These are phyloP conservation scores for Pteria penguin DNA, from an alignment of 2,888 invertebrate genomes.

Conservation along the genomic window DNA sequence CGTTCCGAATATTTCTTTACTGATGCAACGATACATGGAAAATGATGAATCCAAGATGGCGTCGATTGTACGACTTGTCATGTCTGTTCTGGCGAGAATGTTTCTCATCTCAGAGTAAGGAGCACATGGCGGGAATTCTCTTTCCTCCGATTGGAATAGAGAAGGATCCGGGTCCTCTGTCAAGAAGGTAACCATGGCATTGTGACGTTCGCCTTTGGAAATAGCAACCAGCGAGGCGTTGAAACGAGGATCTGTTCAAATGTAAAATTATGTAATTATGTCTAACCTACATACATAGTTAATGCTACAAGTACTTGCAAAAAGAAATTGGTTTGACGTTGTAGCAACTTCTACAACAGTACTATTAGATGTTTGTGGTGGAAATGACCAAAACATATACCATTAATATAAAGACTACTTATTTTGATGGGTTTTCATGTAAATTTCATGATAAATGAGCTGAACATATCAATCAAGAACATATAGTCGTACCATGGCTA, in stretches of 20 bases:
- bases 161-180: not conserved
- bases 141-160: not conserved
- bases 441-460: too few relatives aligned
- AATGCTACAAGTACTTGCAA: too few relatives aligned
- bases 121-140: conserved; percentile 6
- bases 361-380: too few relatives aligned
- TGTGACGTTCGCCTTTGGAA: not conserved
- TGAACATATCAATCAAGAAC: too few relatives aligned
- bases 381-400: too few relatives aligned
- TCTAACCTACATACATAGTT: too few relatives aligned
- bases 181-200: not conserved
- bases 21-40: conserved; percentile 19
- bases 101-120: conserved; percentile 2
- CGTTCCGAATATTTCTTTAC: conserved; percentile 33
- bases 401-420: too few relatives aligned
- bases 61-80: conserved; percentile 17
- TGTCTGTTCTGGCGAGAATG: not conserved
- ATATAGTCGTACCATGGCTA: conserved; percentile 6
- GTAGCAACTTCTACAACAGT: too few relatives aligned
- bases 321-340: too few relatives aligned
- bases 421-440: too few relatives aligned
- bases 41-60: not conserved
- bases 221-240: not conserved
- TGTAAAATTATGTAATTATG: too few relatives aligned
- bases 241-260: not conserved